phyloP scores from a whole-genome alignment of 2,113 vertebrate species.

The Myrmecophaga tridactyla region DNA sequence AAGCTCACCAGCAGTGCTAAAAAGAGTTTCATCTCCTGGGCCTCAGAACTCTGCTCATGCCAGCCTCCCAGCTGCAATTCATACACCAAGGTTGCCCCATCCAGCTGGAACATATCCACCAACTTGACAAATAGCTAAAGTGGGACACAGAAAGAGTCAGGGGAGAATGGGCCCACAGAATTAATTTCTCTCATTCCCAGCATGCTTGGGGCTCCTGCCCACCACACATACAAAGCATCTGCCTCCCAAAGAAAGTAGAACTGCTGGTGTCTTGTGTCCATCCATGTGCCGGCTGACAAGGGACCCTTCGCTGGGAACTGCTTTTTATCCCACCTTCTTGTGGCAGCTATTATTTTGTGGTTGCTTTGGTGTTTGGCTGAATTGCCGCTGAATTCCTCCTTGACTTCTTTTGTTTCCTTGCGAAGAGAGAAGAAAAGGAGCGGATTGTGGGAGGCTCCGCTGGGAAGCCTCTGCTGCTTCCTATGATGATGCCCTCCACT shows the following conservation, averaged over 20 bases:
- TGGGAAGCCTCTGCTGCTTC: background rate
- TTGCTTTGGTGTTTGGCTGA: background rate
- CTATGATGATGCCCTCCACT: background rate
- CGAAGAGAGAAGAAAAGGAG: background rate
- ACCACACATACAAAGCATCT: rapidly evolving
- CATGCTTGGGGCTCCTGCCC: rapidly evolving
- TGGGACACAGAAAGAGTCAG: background rate
- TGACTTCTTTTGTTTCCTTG: background rate
- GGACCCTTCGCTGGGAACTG: rapidly evolving
- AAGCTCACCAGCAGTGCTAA: background rate
- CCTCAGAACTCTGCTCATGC: too few species aligned
- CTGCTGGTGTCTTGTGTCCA: rapidly evolving
- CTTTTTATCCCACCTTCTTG: background rate
- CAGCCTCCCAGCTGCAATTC: background rate
- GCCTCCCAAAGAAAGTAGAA: background rate
- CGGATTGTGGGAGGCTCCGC: rapidly evolving
- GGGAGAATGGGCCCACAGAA: background rate
- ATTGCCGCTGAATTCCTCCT: background rate
- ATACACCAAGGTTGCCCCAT: rapidly evolving
- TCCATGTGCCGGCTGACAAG: background rate
- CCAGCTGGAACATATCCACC: too few species aligned
- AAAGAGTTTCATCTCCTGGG: rapidly evolving
- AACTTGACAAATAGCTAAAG: background rate
- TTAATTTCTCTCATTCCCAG: background rate
- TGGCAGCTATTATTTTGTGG: background rate